Percentiles rank a stretch among this genome's conserved stretches.
These are phyloP conservation scores for Scaptomyza pallida DNA, from an alignment of 1,140 invertebrate genomes.

Conservation along the genomic window DNA sequence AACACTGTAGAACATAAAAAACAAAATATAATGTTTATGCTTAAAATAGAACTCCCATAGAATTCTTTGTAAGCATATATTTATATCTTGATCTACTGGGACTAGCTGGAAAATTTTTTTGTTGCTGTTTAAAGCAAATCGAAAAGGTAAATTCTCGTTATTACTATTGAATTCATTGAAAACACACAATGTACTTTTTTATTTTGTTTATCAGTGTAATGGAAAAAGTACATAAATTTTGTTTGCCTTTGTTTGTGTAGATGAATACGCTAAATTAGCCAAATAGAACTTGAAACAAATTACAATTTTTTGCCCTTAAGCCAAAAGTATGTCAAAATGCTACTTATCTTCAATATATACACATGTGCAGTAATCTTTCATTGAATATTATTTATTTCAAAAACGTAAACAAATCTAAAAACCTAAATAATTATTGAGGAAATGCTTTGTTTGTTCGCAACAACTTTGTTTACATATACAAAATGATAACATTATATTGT, in stretches of 20 bases:
- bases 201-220: constrained; percentile 29
- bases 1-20: background rate
- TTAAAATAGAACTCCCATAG: background rate
- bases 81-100: background rate
- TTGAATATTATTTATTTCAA: constrained; percentile 1
- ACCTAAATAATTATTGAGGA: constrained; percentile 1
- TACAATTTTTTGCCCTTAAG: constrained; percentile 3
- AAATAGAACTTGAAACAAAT: constrained; percentile 14
- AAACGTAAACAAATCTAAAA: constrained; percentile 2
- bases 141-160: background rate
- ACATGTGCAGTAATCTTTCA: too few relatives aligned
- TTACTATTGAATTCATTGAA: background rate
- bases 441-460: background rate
- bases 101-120: background rate
- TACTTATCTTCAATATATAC: constrained; percentile 11
- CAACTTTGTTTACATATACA: background rate
- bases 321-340: constrained; percentile 15
- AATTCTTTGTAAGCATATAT: background rate
- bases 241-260: background rate
- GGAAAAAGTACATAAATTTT: constrained; percentile 15
- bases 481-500: constrained; percentile 19
- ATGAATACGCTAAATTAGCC: constrained; percentile 31
- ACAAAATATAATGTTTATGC: too few relatives aligned
- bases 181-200: too few relatives aligned
- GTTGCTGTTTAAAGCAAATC: background rate